These are phyloP conservation scores for Lasioglossum marginatum DNA, from an alignment of 2,888 invertebrate genomes.

Conservation along the genomic window DNA sequence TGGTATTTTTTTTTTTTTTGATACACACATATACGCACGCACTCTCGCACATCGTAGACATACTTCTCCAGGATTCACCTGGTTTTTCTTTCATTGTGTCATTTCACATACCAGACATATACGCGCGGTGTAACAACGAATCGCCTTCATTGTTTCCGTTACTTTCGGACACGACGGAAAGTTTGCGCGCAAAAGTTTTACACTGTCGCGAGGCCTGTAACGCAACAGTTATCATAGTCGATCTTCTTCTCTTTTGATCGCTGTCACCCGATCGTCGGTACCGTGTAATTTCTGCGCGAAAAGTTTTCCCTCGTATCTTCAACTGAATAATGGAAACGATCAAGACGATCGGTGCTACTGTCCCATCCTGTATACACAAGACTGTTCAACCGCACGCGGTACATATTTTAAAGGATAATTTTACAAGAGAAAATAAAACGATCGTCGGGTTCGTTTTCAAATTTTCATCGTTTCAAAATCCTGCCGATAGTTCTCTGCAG, in stretches of 20 bases:
- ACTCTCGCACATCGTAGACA: slow-evolving; percentile 56
- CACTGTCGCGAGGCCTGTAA: background rate
- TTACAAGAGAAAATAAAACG: background rate
- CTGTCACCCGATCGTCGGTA: background rate
- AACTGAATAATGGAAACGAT: background rate
- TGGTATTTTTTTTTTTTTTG: slow-evolving; percentile 24
- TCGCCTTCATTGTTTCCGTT: background rate
- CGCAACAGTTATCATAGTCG: background rate
- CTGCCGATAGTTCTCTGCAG: background rate
- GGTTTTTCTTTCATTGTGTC: slow-evolving; percentile 8
- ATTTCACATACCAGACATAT: slow-evolving; percentile 48
- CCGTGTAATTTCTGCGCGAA: background rate
- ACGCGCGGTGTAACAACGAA: background rate
- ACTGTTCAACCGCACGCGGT: background rate
- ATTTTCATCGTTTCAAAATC: background rate
- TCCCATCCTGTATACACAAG: background rate
- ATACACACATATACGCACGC: slow-evolving; percentile 66
- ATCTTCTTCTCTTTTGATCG: background rate
- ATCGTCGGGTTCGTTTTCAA: background rate
- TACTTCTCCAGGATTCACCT: slow-evolving; percentile 26
- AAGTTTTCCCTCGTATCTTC: background rate
- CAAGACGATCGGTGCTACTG: background rate
- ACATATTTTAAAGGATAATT: background rate
- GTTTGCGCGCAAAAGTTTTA: background rate
- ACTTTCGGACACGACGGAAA: background rate